Evolutionary conservation across 2,113 vertebrate genomes (phyloP), one percentile per base, ranked within the genome.

Genomic region (Meleagris gallopavo): DNA sequence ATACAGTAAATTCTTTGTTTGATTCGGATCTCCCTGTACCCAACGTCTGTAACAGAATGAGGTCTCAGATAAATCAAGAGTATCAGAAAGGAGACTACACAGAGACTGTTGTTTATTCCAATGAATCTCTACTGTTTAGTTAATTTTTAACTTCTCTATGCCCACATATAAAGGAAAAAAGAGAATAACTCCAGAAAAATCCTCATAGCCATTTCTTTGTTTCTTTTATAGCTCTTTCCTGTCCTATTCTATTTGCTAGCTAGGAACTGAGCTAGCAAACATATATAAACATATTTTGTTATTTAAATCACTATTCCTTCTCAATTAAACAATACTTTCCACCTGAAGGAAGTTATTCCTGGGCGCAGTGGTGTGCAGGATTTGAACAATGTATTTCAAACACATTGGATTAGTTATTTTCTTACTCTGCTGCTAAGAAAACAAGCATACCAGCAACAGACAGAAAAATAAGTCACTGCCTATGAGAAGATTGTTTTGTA

Each of bases 41-140:
- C 24, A 61, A 71, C 73, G 79, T 84, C 57, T 48, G 62, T 50
- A 86, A 60, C 61, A 94, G 88, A 95, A 95, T 57, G 73, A 92
- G 80, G 66, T 78, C 88, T 94, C 46, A 95, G 80, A 92, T 76
- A 74, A 92, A 74, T 43, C 34, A 45, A 1, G 20, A 17, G 20
- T 83, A 84, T 86, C n/a, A 0, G 20, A 60, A 60, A 95, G 45
- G 45, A 80, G 45, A 86, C 58, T 80, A 69, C 25, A 95, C 80
- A 90, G 80, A 65, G 76, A 52, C 81, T 70, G 65, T 16, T 83
- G 75, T 96, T 80, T 75, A 77, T 80, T 80, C 38, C 1, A 2
- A 67, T 89, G 79, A 96, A 89, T 95, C 92, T 86, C 89, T 79
- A n/a, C 72, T 60, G 38, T 91, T 94, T 85, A 97, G 81, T 7